Base-by-base conservation (phyloP, 2,113 vertebrate species). In the Burhinus bistriatus region DNA sequence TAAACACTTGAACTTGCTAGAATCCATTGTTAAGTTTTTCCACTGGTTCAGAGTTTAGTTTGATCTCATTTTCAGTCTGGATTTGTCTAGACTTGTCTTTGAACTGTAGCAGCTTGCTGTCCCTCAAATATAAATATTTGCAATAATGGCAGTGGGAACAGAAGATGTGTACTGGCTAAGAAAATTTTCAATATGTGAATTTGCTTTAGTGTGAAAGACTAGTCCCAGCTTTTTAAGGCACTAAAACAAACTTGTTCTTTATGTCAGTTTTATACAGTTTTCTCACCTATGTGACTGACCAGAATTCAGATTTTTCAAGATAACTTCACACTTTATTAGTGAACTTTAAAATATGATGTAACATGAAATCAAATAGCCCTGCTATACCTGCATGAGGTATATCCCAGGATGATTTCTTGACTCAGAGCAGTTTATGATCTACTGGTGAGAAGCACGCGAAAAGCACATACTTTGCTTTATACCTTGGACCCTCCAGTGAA, bases 91-190 rank as follows among this genome's bases (percentile, higher is more conserved):
- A 49, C 70, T 95, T 79, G 36, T 70, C 83, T 68, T 75, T 80
- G 36, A 93, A 54, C 87, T 89, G 42, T 55, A 62, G 62, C 40
- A 83, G 62, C 51, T 87, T 89, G 65, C 79, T 87, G 22, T 89
- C 45, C 42, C 54, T 95, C 75, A 91, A 20, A 73, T 94, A 77
- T 49, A 94, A 95, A 90, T 95, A 96, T 93, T 91, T 95, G 81
- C 58, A 57, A 14, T 89, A 76, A 62, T 80, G 19, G 30, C 83
- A 93, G 9, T 75, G 58, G 45, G 54, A 93, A 69, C 57, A 76
- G 70, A 84, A 84, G 61, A 85, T 73, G 42, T 54, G 26, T 58
- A 61, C 54, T 91, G 61, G 32, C 70, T 91, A 83, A 72, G 66
- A 94, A 93, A 71, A 80, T 88, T 76, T 72, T 83, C 52, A 57